Conservation (phyloP, 2,113 vertebrate species). For the Thoracochromis brauschi region DNA sequence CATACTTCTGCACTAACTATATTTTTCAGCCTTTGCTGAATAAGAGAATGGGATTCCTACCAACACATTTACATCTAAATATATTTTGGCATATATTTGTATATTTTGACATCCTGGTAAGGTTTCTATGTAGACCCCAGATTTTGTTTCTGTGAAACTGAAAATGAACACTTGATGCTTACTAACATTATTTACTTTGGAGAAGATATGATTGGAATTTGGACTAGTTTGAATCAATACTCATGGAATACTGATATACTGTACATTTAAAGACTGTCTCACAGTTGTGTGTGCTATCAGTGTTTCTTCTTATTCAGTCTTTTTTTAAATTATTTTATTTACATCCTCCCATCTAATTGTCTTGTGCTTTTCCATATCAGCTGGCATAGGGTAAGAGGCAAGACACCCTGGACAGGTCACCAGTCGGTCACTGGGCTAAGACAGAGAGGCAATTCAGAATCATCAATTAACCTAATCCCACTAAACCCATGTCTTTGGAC, state of each 20-base stretch:
- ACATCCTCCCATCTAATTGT: background rate
- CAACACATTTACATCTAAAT: background rate
- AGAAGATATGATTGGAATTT: background rate
- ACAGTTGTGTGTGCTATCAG: background rate
- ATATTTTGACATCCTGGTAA: background rate
- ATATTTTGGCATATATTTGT: background rate
- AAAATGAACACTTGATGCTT: background rate
- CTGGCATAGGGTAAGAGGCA: background rate
- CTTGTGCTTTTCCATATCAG: background rate
- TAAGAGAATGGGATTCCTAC: background rate
- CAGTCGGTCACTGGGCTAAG: background rate
- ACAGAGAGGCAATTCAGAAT: background rate
- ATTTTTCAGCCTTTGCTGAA: background rate
- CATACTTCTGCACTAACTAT: background rate
- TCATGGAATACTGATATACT: background rate
- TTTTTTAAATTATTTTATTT: background rate
- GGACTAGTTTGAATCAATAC: background rate
- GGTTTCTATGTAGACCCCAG: background rate
- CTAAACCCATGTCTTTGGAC: background rate
- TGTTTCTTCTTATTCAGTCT: background rate
- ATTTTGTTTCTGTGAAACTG: background rate
- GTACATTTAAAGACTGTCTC: background rate
- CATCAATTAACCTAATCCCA: background rate
- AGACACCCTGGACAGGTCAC: background rate
- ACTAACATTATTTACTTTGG: background rate